phyloP scores from a whole-genome alignment of 2,888 invertebrate species.

The Xanthia togata region DNA sequence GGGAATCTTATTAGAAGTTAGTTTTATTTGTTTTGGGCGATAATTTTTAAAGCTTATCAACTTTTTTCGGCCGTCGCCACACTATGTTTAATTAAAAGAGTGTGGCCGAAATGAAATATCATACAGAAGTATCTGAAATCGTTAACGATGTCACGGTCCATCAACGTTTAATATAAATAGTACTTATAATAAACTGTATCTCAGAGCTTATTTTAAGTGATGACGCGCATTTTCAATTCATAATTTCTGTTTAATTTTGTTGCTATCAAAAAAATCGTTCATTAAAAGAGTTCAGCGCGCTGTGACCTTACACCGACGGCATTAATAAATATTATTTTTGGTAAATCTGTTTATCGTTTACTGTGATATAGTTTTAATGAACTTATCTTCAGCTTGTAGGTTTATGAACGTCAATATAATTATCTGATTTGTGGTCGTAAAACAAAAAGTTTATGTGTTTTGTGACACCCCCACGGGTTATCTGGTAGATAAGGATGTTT shows the following conservation, averaged over 20 bases:
- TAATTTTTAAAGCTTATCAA: constrained; percentile 35
- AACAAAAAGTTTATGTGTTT: constrained; percentile 74
- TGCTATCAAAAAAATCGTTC: constrained; percentile 68
- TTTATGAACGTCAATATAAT: constrained; percentile 67
- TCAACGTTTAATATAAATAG: constrained; percentile 61
- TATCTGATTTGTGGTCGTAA: constrained; percentile 71
- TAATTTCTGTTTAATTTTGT: constrained; percentile 65
- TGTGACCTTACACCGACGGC: constrained; percentile 65
- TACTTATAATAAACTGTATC: constrained; percentile 59
- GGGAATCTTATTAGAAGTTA: constrained; percentile 63
- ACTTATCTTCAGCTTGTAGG: constrained; percentile 61
- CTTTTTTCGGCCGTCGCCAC: constrained; percentile 27
- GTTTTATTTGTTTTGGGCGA: constrained; percentile 57
- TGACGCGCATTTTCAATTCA: constrained; percentile 74
- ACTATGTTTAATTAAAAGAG: constrained; percentile 45
- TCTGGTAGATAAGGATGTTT: constrained; percentile 71
- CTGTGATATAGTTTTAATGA: constrained; percentile 46
- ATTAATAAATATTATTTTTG: constrained; percentile 53
- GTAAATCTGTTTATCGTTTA: constrained; percentile 40
- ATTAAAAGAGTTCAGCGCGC: constrained; percentile 67
- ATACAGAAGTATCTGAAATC: constrained; percentile 41
- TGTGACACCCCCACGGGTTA: constrained; percentile 75
- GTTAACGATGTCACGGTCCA: constrained; percentile 61
- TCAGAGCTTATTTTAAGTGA: constrained; percentile 74
- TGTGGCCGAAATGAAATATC: constrained; percentile 29